Evolutionary conservation across 1,140 invertebrate genomes (phyloP).

Genomic region (Diabrotica virgifera): DNA sequence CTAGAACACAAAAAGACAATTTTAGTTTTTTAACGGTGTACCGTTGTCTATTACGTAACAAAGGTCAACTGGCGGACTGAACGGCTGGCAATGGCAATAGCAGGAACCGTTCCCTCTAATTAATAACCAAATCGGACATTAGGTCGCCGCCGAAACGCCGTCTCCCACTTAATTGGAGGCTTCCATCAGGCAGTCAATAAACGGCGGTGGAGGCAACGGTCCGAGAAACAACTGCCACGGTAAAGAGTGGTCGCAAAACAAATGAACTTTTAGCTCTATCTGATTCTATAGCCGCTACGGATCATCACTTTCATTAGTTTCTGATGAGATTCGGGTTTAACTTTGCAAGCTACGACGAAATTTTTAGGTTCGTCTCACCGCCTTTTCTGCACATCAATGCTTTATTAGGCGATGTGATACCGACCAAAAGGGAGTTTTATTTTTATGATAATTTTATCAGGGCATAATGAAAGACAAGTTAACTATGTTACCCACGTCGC

Average conservation of each 20-base stretch:
- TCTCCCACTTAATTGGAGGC: constrained; percentile 1
- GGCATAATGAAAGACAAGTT: no score
- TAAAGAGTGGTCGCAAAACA: constrained; percentile 26
- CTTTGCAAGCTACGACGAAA: background rate
- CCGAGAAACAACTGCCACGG: constrained; percentile 19
- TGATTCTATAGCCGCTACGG: constrained; percentile 22
- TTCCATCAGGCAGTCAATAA: constrained; percentile 6
- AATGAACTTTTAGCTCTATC: constrained; percentile 27
- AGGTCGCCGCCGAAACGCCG: no score
- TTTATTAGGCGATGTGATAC: no score
- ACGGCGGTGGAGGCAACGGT: constrained; percentile 19
- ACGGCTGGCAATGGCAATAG: background rate
- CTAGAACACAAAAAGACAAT: no score
- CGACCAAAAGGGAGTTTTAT: no score
- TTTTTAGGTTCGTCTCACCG: constrained; percentile 4
- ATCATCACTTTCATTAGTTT: constrained; percentile 27
- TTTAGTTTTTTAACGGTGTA: no score
- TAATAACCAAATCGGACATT: constrained; percentile 1
- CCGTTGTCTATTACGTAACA: no score
- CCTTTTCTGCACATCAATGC: background rate
- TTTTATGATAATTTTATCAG: no score
- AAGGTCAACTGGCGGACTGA: background rate
- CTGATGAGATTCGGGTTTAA: constrained; percentile 12
- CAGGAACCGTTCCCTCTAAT: background rate
- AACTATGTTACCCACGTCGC: no score